Evolutionary conservation across 2,113 vertebrate genomes (phyloP), one percentile per base, ranked within the genome.

Genomic region (Oncorhynchus mykiss): DNA sequence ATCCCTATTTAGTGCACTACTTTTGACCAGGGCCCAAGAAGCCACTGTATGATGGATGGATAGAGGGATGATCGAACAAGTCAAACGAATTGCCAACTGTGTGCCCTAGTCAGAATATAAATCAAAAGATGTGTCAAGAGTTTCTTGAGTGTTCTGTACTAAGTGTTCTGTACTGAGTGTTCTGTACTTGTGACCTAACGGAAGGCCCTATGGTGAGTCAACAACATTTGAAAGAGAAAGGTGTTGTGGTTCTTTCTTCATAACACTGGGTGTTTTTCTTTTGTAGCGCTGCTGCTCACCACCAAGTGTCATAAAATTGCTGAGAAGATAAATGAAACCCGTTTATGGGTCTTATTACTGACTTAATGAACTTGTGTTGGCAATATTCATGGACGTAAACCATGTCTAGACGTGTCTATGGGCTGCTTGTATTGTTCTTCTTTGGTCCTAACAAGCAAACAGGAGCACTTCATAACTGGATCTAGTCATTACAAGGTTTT

Each of bases 321-420:
- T 31, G 48, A 12, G 72, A 78, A 83, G 80, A 89, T 86, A 80
- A 89, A 89, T 79, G 84, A 74, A 74, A 20, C 75, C 71, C 78
- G 90, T 90, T 39, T 88, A 87, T 75, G 77, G 73, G 39, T 45
- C 39, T 45, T 45, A 45, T 45, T 82, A 73, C 77, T 72, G 76
- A 74, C 80, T 78, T 87, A 80, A 91, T 91, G 88, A 84, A 85
- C 73, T 62, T 78, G 22, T 71, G 54, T 80, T 72, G 85, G 78
- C 39, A 45, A 45, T 45, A 45, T 89, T 85, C 82, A 68, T 76
- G 70, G 25, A 84, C 78, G 72, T 20, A 27, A 74, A 76, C 71
- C 77, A 78, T 24, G 86, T 92, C 92, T 91, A 90, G 89, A 92
- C 87, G 2, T 80, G 73, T 82, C 72, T 60, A 34, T 71, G 31